Percentiles rank a stretch among this genome's conserved stretches.
Conservation (phyloP, 1,140 invertebrate genomes). For the Trinorchestia longiramus region DNA sequence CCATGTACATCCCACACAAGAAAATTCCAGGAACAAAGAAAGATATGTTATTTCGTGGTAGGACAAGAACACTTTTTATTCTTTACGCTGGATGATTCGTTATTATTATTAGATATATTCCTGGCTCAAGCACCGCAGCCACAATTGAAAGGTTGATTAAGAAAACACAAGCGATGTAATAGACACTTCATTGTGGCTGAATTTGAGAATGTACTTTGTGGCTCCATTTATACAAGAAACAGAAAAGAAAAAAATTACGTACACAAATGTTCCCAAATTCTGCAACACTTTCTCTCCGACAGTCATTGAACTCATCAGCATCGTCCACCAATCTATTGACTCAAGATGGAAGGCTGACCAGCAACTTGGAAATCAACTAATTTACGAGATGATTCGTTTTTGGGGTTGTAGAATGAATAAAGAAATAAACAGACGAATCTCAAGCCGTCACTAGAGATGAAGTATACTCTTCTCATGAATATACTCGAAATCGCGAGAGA, state of each 20-base stretch:
- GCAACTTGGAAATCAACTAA: neutral
- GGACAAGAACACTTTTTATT: neutral
- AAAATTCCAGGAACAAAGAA: too few species aligned
- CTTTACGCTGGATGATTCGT: neutral
- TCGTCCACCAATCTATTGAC: neutral
- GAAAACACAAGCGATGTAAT: neutral
- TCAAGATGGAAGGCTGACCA: neutral
- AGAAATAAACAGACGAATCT: too few species aligned
- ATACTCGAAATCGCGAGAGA: too few species aligned
- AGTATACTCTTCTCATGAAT: too few species aligned
- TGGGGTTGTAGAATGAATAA: too few species aligned
- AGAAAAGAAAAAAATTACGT: neutral
- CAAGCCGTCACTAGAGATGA: too few species aligned
- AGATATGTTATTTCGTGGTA: too few species aligned
- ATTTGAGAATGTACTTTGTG: neutral
- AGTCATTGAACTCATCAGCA: neutral
- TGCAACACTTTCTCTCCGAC: neutral
- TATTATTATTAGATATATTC: too few species aligned
- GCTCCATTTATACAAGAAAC: neutral
- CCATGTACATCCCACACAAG: too few species aligned
- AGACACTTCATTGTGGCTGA: neutral
- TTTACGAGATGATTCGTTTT: neutral
- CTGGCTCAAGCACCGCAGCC: too few species aligned
- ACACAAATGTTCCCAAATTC: neutral
- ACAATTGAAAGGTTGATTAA: neutral